A percentile compares a stretch with the other conserved stretches of the same genome.
Evolutionary conservation across 2,888 invertebrate genomes (phyloP).

Genomic region (Scaptomyza parva): DNA sequence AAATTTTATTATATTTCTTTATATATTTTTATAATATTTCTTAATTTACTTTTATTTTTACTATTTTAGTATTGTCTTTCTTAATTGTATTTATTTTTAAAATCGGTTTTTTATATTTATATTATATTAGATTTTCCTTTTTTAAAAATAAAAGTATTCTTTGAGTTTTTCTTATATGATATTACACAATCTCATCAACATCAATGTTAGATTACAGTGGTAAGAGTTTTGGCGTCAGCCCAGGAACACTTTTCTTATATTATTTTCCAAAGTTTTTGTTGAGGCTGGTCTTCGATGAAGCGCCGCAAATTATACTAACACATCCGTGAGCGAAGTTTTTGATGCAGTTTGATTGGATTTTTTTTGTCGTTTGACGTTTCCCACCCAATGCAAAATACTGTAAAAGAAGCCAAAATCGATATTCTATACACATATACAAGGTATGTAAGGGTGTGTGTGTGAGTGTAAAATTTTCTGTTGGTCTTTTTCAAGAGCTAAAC

Average conservation of each 20-base stretch:
- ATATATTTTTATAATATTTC: too few relatives aligned
- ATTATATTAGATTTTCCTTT: too few relatives aligned
- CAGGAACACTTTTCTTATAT: not conserved
- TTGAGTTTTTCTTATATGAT: too few relatives aligned
- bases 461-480: slow-evolving; percentile 13
- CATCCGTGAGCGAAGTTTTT: slow-evolving; percentile 34
- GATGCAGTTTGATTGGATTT: slow-evolving; percentile 44
- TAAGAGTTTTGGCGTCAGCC: not conserved
- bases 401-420: not conserved
- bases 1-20: too few relatives aligned
- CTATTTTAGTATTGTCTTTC: too few relatives aligned
- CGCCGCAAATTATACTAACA: slow-evolving; percentile 37
- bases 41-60: too few relatives aligned
- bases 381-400: slow-evolving; percentile 4
- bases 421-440: not conserved
- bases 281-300: slow-evolving; percentile 32
- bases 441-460: not conserved
- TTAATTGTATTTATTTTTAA: too few relatives aligned
- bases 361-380: slow-evolving; percentile 34
- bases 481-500: not conserved
- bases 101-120: too few relatives aligned
- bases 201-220: too few relatives aligned
- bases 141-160: too few relatives aligned
- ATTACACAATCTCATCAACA: too few relatives aligned
- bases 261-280: slow-evolving; percentile 1